A percentile compares a stretch with the other conserved stretches of the same genome.
phyloP scores from a whole-genome alignment of 1,140 invertebrate species.

The Plectus sambesii region DNA sequence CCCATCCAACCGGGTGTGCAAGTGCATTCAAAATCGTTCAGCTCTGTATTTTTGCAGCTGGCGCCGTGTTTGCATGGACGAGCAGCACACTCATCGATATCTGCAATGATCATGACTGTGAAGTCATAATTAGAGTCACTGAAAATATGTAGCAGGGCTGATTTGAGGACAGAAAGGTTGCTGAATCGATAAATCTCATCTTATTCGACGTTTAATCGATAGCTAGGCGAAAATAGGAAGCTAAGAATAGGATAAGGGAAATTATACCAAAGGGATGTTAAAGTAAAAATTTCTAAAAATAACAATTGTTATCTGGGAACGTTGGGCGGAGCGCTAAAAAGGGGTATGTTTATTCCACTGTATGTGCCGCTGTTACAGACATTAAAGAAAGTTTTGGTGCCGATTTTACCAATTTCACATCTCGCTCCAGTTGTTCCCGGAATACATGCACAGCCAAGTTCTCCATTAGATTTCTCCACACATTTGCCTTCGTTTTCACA shows the following conservation, averaged over 20 bases:
- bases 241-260: not conserved
- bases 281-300: too few species aligned
- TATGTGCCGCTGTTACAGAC: too few species aligned
- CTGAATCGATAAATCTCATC: too few species aligned
- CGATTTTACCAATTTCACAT: slow-evolving; percentile 16
- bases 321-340: too few species aligned
- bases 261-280: too few species aligned
- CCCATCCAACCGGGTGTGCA: slow-evolving; percentile 26
- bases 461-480: slow-evolving; percentile 12
- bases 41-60: slow-evolving; percentile 20
- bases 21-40: slow-evolving; percentile 22
- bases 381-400: not conserved
- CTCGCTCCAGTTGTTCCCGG: slow-evolving; percentile 14
- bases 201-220: too few species aligned
- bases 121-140: too few species aligned
- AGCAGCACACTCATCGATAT: slow-evolving; percentile 20
- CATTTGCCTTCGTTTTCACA: slow-evolving; percentile 17
- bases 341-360: too few species aligned
- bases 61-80: slow-evolving; percentile 20
- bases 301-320: too few species aligned
- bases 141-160: too few species aligned
- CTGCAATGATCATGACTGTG: slow-evolving; percentile 5
- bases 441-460: slow-evolving; percentile 17
- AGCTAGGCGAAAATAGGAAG: not conserved
- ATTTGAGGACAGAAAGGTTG: too few species aligned